Evolutionary conservation across 2,113 vertebrate species (phyloP).

Genomic region (Spheniscus mendiculus): DNA sequence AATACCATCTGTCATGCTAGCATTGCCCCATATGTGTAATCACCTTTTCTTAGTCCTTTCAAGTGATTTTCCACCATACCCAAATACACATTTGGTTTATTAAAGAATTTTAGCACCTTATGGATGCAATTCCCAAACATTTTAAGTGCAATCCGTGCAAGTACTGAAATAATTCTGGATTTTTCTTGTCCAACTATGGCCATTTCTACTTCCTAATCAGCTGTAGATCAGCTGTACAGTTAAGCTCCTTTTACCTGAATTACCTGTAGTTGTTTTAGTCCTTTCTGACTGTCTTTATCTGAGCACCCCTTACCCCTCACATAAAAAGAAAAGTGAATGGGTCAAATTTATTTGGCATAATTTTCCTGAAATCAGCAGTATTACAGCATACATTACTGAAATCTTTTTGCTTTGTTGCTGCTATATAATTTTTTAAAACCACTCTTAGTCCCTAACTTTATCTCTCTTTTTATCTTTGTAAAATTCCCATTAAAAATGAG

Average conservation of each 20-base stretch:
- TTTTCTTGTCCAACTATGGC: neutral
- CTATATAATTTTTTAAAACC: neutral
- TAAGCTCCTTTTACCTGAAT: neutral
- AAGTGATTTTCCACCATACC: neutral
- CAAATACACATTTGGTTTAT: constrained; percentile 31
- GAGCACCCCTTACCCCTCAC: neutral
- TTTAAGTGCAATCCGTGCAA: neutral
- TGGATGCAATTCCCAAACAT: constrained; percentile 6
- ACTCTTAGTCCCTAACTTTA: neutral
- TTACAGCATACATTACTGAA: neutral
- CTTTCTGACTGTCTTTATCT: neutral
- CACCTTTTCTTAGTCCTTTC: constrained; percentile 42
- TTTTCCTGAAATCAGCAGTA: neutral
- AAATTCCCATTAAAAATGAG: neutral
- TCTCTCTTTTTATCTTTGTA: neutral
- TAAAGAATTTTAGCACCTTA: constrained; percentile 38
- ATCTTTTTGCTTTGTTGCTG: neutral
- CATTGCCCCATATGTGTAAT: constrained; percentile 28
- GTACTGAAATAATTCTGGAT: neutral
- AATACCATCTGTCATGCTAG: constrained; percentile 53
- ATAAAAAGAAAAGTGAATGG: neutral
- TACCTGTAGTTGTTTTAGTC: neutral
- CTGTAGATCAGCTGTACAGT: neutral
- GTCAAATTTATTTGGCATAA: neutral
- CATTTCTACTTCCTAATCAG: neutral